These are phyloP conservation scores for Sinella curviseta DNA, from an alignment of 1,140 invertebrate species.

Conservation along the genomic window DNA sequence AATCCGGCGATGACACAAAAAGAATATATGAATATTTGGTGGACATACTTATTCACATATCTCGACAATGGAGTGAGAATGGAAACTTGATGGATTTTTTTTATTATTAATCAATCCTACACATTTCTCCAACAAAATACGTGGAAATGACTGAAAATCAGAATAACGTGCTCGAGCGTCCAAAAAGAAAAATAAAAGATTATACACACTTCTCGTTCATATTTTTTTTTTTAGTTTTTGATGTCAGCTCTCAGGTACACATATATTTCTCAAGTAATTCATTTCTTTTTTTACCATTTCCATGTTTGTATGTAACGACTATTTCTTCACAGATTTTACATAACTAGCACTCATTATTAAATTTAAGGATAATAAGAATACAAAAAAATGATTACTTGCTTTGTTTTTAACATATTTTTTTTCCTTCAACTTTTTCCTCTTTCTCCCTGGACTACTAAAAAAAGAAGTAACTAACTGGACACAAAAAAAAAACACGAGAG, in stretches of 20 bases:
- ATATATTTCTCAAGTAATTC: conserved; percentile 13
- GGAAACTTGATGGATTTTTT: no score
- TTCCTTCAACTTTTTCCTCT: no score
- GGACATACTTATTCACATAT: no score
- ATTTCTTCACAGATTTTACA: conserved; percentile 24
- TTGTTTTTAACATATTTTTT: no score
- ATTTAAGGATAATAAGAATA: no score
- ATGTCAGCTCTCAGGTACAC: conserved; percentile 25
- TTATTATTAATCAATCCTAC: conserved; percentile 15
- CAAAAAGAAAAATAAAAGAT: not conserved
- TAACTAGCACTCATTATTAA: conserved; percentile 26
- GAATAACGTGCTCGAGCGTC: conserved; percentile 5
- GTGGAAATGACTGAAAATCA: conserved; percentile 17
- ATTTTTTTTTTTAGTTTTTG: not conserved
- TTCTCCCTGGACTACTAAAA: no score
- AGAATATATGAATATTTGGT: no score
- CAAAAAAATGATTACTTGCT: no score
- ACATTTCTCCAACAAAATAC: not conserved
- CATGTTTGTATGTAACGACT: conserved; percentile 11
- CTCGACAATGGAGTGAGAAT: no score
- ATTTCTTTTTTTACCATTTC: conserved; percentile 9
- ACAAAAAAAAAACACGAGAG: no score
- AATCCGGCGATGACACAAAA: no score
- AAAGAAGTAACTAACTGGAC: no score
- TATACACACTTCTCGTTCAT: not conserved